Conservation (phyloP, 2,113 vertebrate species). For the Myrmecobius fasciatus region DNA sequence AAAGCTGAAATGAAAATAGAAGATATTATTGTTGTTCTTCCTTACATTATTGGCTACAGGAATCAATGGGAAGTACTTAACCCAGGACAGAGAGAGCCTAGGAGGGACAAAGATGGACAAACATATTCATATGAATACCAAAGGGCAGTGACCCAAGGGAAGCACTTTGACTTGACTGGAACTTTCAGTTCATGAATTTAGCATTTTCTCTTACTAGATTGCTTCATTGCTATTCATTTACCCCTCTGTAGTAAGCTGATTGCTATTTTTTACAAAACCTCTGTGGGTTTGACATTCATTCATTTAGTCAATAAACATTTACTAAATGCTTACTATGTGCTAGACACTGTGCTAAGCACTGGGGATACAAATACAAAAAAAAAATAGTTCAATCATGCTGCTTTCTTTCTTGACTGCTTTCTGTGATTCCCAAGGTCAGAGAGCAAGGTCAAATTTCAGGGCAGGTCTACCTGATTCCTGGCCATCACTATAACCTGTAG, state of each 20-base stretch:
- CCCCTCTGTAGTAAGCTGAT: background rate
- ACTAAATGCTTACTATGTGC: background rate
- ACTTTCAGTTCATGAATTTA: background rate
- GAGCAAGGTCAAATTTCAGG: background rate
- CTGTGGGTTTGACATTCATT: background rate
- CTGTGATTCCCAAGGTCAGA: background rate
- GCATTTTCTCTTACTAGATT: background rate
- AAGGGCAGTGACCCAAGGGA: background rate
- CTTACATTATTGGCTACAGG: background rate
- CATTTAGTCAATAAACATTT: background rate
- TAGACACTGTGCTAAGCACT: background rate
- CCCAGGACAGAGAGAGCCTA: background rate
- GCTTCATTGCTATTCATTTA: background rate
- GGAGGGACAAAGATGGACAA: background rate
- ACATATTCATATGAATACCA: background rate
- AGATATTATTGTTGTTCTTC: background rate
- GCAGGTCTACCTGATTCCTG: background rate
- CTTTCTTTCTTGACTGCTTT: background rate
- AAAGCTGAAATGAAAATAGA: conserved; percentile 27
- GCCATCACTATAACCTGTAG: background rate
- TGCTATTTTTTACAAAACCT: background rate
- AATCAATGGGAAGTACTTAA: too few species aligned
- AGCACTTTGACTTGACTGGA: background rate
- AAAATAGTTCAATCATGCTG: background rate
- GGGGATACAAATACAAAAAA: background rate